Conservation (phyloP, 2,888 invertebrate genomes). For the Netelia fuscicornis region DNA sequence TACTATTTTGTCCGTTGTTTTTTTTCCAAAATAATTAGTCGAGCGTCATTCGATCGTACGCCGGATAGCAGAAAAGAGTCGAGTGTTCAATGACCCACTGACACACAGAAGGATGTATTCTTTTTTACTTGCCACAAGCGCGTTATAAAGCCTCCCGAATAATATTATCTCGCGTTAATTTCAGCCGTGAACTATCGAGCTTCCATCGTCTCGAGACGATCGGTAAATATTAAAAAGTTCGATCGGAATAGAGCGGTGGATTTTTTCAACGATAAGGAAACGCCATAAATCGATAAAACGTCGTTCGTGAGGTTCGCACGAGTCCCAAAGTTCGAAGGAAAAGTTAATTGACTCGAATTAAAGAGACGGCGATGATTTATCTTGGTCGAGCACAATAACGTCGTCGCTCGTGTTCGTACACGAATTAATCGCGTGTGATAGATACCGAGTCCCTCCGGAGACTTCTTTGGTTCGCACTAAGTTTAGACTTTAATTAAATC, state of each 20-base stretch:
- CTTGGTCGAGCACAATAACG: conserved; percentile 77
- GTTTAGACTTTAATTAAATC: conserved; percentile 36
- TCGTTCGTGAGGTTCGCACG: not conserved
- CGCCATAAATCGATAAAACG: too few species aligned
- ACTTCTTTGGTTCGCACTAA: not conserved
- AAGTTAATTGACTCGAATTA: conserved; percentile 67
- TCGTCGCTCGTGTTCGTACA: conserved; percentile 5
- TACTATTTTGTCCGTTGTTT: not conserved
- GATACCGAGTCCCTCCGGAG: not conserved
- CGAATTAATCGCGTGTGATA: not conserved
- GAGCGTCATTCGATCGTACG: not conserved
- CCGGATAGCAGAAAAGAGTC: not conserved
- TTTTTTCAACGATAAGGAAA: too few species aligned
- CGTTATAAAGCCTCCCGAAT: not conserved
- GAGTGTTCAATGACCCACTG: conserved; percentile 47
- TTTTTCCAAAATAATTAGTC: conserved; percentile 30
- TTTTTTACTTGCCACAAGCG: not conserved
- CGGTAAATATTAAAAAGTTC: too few species aligned
- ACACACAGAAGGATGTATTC: conserved; percentile 30
- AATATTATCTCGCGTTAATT: not conserved
- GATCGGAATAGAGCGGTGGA: too few species aligned
- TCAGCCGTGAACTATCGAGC: not conserved
- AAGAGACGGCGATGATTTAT: conserved; percentile 64
- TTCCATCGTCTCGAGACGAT: not conserved
- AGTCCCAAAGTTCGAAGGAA: conserved; percentile 20